Conservation (phyloP, 2,113 vertebrate genomes). For the Climacteris rufus region DNA sequence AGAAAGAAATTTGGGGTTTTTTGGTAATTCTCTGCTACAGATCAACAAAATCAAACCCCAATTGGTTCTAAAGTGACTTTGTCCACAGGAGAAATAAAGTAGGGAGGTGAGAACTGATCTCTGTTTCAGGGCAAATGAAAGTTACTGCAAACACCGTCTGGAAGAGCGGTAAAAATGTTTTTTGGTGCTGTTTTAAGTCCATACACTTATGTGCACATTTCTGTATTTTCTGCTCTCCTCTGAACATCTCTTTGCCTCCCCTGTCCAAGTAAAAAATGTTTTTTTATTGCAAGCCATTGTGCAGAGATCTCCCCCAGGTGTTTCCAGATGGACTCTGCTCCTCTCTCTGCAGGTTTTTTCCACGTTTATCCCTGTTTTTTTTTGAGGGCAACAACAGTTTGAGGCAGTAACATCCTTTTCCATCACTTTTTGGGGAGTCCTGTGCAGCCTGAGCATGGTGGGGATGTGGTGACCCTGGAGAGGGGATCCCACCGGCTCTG, state of each 20-base stretch:
- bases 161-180: neutral
- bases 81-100: neutral
- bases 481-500: fast-evolving
- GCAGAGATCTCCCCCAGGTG: neutral
- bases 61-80: neutral
- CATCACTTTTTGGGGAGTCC: fast-evolving
- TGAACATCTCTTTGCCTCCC: neutral
- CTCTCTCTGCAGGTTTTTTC: neutral
- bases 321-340: neutral
- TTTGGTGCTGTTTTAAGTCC: neutral
- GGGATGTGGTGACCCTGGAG: fast-evolving
- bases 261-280: neutral
- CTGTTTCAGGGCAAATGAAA: neutral
- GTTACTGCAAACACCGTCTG: neutral
- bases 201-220: neutral
- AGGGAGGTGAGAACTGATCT: neutral
- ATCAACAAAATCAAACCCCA: neutral
- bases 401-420: fast-evolving
- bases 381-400: too few species aligned
- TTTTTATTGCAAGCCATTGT: neutral
- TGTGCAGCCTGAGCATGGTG: fast-evolving
- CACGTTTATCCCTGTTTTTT: neutral
- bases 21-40: neutral
- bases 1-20: neutral
- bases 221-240: neutral